Conservation (phyloP, 2,113 vertebrate genomes). For the Ia io region DNA sequence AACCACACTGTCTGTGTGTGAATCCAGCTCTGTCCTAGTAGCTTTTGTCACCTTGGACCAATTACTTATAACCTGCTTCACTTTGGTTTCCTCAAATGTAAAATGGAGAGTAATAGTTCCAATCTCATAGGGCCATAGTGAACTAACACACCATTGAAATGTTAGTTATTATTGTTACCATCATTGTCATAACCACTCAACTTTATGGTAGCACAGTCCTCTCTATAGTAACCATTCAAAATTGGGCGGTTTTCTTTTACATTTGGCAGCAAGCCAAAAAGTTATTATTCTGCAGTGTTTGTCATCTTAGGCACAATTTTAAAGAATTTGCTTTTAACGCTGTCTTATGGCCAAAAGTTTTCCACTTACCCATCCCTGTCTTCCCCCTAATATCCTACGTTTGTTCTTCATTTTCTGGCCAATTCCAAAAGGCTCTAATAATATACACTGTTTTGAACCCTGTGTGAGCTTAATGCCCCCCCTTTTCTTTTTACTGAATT, state of each 20-base stretch:
- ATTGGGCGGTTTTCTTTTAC: background rate
- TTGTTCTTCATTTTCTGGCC: background rate
- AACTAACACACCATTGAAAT: background rate
- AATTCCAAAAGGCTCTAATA: background rate
- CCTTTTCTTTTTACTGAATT: background rate
- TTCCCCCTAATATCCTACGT: background rate
- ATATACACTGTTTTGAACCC: background rate
- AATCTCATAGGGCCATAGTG: background rate
- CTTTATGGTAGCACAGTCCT: background rate
- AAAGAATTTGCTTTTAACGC: slow-evolving; percentile 10
- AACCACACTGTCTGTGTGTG: background rate
- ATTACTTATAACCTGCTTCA: background rate
- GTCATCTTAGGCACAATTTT: background rate
- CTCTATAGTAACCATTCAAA: background rate
- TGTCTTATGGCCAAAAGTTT: background rate
- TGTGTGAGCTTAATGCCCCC: background rate
- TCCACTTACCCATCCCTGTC: background rate
- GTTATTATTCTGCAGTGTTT: background rate
- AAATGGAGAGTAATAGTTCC: background rate
- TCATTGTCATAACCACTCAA: background rate
- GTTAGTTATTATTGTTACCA: background rate
- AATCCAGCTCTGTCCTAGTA: background rate
- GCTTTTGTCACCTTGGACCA: background rate
- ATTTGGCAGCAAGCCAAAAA: slow-evolving; percentile 7
- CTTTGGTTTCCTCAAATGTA: background rate